Conservation (phyloP, 2,797 vertebrate genomes). For the Muscicapa striata region DNA sequence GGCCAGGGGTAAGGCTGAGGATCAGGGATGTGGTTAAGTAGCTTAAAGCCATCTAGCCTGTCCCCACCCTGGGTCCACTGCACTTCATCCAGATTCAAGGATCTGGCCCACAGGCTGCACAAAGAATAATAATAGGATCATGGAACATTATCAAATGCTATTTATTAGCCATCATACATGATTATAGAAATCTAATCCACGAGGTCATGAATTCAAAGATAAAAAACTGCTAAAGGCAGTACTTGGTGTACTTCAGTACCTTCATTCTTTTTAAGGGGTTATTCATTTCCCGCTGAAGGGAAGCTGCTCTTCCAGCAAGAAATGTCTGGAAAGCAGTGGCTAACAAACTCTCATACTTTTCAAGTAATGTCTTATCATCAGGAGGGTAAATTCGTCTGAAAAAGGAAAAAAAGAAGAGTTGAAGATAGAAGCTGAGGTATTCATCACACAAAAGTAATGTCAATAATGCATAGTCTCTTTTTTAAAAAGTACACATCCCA, state of each 20-base stretch:
- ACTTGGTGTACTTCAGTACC: slow-evolving; percentile 76
- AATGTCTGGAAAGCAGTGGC: slow-evolving; percentile 97
- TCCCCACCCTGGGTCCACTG: background rate
- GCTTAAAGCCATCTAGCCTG: slow-evolving; percentile 31
- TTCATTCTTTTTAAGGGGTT: slow-evolving; percentile 99
- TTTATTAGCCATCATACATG: background rate
- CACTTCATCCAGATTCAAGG: slow-evolving; percentile 23
- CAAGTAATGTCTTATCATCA: slow-evolving; percentile 96
- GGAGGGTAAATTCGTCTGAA: slow-evolving; percentile 97
- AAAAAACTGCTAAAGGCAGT: background rate
- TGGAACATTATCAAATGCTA: background rate
- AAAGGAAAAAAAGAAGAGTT: background rate
- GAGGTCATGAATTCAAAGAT: background rate
- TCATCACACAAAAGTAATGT: background rate
- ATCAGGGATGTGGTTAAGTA: background rate
- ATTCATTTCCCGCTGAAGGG: slow-evolving; percentile 98
- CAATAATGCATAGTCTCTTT: background rate
- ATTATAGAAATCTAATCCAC: background rate
- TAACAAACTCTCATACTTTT: slow-evolving; percentile 97
- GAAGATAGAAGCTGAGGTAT: background rate
- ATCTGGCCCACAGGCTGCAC: slow-evolving; percentile 21
- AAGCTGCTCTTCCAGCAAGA: slow-evolving; percentile 95
- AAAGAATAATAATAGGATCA: slow-evolving; percentile 28
- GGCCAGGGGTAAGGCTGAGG: slow-evolving; percentile 15
- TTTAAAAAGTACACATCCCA: background rate